Evolutionary conservation across 35 echinoderm and acorn worm genomes (phyloP), one percentile per base, ranked within the genome.

Genomic region (Amphiura filiformis): DNA sequence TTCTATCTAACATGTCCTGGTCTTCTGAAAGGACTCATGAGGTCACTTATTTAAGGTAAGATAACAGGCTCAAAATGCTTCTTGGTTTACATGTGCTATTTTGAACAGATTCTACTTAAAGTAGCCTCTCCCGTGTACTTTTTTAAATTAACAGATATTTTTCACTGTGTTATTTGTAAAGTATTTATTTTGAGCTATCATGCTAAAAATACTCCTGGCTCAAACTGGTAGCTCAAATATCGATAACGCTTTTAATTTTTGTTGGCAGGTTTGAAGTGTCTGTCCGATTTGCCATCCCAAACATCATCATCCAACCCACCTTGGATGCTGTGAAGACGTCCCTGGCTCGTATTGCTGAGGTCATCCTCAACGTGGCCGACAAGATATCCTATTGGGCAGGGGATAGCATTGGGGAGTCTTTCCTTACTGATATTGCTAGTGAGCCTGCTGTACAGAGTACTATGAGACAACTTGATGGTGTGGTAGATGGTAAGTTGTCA

Each of bases 261-360:
- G 13, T 39, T 37, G 34, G 7, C 80, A 99, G 96, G 39, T 99
- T 99, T 99, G 96, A 99, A 39, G 96, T 98, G 20, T 87, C 82
- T 13, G 96, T 99, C 34, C 89, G 90, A 42, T 99, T 99, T 92
- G 93, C 92, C 32, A 99, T 99, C 77, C 96, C 96, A 13, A 95
- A 99, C 87, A 99, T 99, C 41, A 93, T 99, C 87, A 95, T 99
- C 38, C 85, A 94, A 42, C 96, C 96, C 28, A 94, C 93, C 39
- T 76, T 94, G 39, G 93, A 95, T 79, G 84, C 86, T 3, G 93
- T 99, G 18, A 92, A 94, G 79, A 92, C 77, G 0, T 80, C 96
- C 12, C 42, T 94, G 84, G 80, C 77, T 22, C 77, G 78, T 34
- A 91, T 94, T 28, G 96, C 93, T 0, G 38, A 88, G 18, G 93